phyloP scores from a whole-genome alignment of 2,888 invertebrate genomes.

The Pandemis cinnamomeana region DNA sequence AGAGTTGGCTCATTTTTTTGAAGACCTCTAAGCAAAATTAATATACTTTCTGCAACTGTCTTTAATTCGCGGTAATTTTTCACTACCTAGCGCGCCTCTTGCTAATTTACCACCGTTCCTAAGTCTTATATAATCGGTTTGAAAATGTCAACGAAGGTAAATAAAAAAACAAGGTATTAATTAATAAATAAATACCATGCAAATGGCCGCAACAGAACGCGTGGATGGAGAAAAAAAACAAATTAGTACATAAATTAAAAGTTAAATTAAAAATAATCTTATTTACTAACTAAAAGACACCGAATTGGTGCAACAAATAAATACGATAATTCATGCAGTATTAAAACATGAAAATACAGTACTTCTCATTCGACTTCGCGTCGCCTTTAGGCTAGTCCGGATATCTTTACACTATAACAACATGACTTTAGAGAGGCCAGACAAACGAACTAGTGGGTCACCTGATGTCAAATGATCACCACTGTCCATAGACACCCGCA shows the following conservation, averaged over 20 bases:
- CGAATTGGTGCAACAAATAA: background rate
- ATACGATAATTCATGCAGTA: background rate
- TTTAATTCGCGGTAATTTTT: too few relatives aligned
- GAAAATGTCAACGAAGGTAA: background rate
- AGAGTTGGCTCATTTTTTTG: too few relatives aligned
- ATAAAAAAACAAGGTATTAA: conserved; percentile 31
- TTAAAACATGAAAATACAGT: conserved; percentile 8
- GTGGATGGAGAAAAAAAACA: conserved; percentile 50
- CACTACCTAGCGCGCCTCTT: background rate
- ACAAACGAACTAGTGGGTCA: too few relatives aligned
- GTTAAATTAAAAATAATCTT: too few relatives aligned
- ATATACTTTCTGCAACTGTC: too few relatives aligned
- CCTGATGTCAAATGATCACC: too few relatives aligned
- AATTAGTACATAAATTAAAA: conserved; percentile 42
- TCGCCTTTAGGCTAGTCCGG: background rate
- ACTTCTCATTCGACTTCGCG: background rate
- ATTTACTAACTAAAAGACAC: conserved; percentile 36
- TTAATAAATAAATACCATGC: conserved; percentile 64
- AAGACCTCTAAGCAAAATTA: too few relatives aligned
- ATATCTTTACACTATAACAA: too few relatives aligned
- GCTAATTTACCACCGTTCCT: background rate
- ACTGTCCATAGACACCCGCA: too few relatives aligned
- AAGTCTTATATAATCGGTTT: background rate
- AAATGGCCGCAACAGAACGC: conserved; percentile 60
- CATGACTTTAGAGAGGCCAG: too few relatives aligned